Evolutionary conservation across 2,797 vertebrate species (phyloP).

Genomic region (Holocentrus rufus): DNA sequence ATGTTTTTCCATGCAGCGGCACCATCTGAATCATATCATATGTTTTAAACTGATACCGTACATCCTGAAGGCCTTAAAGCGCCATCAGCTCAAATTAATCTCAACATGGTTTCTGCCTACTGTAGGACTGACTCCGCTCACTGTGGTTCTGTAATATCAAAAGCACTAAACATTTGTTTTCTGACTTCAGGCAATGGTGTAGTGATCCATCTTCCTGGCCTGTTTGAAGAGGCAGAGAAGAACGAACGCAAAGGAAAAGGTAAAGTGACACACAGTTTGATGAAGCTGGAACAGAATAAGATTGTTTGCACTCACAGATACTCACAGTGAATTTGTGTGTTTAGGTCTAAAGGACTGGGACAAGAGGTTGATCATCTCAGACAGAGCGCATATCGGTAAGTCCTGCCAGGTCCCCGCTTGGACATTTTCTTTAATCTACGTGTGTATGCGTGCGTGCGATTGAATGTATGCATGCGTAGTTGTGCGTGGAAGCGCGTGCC

Average conservation of each 20-base stretch:
- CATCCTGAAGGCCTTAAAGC: not conserved
- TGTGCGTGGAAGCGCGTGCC: conserved; percentile 25
- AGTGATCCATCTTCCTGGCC: conserved; percentile 96
- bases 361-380: conserved; percentile 94
- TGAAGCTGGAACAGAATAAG: not conserved
- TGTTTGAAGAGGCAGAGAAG: conserved; percentile 98
- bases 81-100: no score
- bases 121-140: not conserved
- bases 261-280: conserved; percentile 66
- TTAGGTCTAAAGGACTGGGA: conserved; percentile 96
- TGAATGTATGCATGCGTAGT: conserved; percentile 33
- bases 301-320: not conserved
- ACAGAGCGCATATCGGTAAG: conserved; percentile 98
- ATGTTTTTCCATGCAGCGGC: not conserved
- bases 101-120: not conserved
- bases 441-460: conserved; percentile 25
- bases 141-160: not conserved
- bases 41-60: not conserved
- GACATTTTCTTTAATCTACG: not conserved
- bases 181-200: conserved; percentile 91
- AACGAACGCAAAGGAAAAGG: conserved; percentile 94
- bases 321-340: conserved; percentile 38
- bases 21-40: not conserved
- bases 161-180: conserved; percentile 1
- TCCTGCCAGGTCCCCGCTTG: conserved; percentile 26